These are phyloP conservation scores for Solenopsis fugax DNA, from an alignment of 1,140 invertebrate genomes.

Conservation along the genomic window DNA sequence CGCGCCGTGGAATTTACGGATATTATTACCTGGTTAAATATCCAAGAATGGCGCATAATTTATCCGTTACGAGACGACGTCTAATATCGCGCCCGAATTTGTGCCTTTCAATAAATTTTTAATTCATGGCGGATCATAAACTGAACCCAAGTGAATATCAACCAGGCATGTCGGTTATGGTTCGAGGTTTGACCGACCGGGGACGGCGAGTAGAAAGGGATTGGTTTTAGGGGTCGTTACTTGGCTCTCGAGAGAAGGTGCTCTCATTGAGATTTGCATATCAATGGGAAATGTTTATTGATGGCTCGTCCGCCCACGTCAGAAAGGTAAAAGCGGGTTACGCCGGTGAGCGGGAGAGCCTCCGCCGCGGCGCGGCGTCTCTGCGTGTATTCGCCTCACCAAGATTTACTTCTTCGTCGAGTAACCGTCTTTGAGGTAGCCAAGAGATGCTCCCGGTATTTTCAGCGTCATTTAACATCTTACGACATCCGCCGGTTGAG, in stretches of 20 bases:
- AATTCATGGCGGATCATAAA: slow-evolving; percentile 70
- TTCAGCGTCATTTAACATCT: slow-evolving; percentile 66
- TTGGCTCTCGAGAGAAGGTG: slow-evolving; percentile 61
- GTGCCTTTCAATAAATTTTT: slow-evolving; percentile 65
- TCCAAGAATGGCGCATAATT: not conserved
- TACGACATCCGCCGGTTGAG: slow-evolving; percentile 41
- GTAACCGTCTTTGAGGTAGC: slow-evolving; percentile 50
- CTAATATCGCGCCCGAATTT: slow-evolving; percentile 52
- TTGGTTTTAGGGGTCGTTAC: slow-evolving; percentile 67
- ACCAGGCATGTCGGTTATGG: slow-evolving; percentile 40
- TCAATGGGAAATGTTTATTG: slow-evolving; percentile 77
- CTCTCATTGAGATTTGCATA: slow-evolving; percentile 72
- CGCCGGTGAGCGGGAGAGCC: not conserved
- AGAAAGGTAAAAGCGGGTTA: slow-evolving; percentile 25
- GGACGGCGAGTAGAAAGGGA: slow-evolving; percentile 38
- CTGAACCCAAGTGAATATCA: slow-evolving; percentile 40
- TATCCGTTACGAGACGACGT: not conserved
- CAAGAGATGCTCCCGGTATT: slow-evolving; percentile 53
- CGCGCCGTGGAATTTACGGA: not conserved
- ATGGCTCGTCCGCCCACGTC: slow-evolving; percentile 60
- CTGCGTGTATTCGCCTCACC: not conserved
- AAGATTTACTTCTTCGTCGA: slow-evolving; percentile 51
- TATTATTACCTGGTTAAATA: slow-evolving; percentile 22
- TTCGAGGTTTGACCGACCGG: slow-evolving; percentile 3
- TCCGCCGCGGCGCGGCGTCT: not conserved